Percentiles rank a stretch among this genome's conserved stretches.
Evolutionary conservation across 2,113 vertebrate species (phyloP).

Genomic region (Hippotragus niger): DNA sequence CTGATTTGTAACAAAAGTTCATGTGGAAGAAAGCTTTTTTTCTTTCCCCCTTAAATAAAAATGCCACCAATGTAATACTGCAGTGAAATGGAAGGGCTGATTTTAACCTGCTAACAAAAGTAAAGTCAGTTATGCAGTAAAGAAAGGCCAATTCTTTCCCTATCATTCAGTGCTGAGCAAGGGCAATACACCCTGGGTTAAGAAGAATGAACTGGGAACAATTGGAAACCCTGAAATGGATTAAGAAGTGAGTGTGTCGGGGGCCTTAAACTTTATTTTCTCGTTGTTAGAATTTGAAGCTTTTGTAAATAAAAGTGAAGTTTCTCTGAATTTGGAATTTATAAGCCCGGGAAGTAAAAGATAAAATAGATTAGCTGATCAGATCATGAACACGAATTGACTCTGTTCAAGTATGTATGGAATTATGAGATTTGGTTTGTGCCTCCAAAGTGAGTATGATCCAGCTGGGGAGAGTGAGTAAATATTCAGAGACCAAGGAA

Average conservation of each 20-base stretch:
- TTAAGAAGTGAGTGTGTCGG: slow-evolving; percentile 55
- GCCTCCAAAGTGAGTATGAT: not conserved
- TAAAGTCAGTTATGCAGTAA: slow-evolving; percentile 63
- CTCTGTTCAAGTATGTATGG: not conserved
- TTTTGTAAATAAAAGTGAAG: slow-evolving; percentile 34
- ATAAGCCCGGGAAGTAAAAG: slow-evolving; percentile 22
- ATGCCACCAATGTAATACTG: slow-evolving; percentile 66
- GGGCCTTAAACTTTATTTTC: slow-evolving; percentile 34
- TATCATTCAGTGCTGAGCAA: slow-evolving; percentile 51
- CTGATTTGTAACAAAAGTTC: slow-evolving; percentile 64
- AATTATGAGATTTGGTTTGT: slow-evolving; percentile 6
- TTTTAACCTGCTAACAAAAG: slow-evolving; percentile 66
- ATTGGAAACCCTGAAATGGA: slow-evolving; percentile 60
- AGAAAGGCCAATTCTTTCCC: slow-evolving; percentile 61
- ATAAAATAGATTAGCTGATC: not conserved
- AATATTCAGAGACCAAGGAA: not conserved
- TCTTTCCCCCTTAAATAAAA: slow-evolving; percentile 54
- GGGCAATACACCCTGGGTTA: slow-evolving; percentile 37
- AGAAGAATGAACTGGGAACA: slow-evolving; percentile 66
- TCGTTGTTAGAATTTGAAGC: not conserved
- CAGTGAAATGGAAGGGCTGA: slow-evolving; percentile 68
- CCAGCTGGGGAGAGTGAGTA: not conserved
- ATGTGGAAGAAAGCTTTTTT: slow-evolving; percentile 64
- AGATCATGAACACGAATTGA: slow-evolving; percentile 5
- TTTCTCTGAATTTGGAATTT: slow-evolving; percentile 7